A percentile compares a stretch with the other conserved stretches of the same genome.
Conservation (phyloP, 2,113 vertebrate species). For the human (Homo sapiens) region GRCh38 chr5:137723501-137724000, state of each 20-base stretch:
- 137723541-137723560: not conserved
- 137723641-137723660: not conserved
- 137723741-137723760: not conserved
- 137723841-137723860: not conserved
- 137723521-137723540: slow-evolving; percentile 28
- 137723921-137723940: slow-evolving; percentile 1
- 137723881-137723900: slow-evolving; percentile 4
- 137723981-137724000: not conserved
- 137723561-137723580: not conserved
- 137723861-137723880: not conserved
- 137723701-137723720: not conserved
- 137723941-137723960: not conserved
- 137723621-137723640: not conserved
- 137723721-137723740: not conserved
- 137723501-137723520: not conserved
- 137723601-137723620: slow-evolving; percentile 3
- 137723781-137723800: slow-evolving; percentile 6
- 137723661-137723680: not conserved
- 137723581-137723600: not conserved
- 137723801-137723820: slow-evolving; percentile 11
- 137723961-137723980: not conserved
- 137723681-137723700: not conserved
- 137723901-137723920: slow-evolving; percentile 13
- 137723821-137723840: not conserved
- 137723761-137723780: not conserved